These are phyloP conservation scores for Campylomormyrus numenius DNA, from an alignment of 2,113 vertebrate genomes.

Conservation along the genomic window DNA sequence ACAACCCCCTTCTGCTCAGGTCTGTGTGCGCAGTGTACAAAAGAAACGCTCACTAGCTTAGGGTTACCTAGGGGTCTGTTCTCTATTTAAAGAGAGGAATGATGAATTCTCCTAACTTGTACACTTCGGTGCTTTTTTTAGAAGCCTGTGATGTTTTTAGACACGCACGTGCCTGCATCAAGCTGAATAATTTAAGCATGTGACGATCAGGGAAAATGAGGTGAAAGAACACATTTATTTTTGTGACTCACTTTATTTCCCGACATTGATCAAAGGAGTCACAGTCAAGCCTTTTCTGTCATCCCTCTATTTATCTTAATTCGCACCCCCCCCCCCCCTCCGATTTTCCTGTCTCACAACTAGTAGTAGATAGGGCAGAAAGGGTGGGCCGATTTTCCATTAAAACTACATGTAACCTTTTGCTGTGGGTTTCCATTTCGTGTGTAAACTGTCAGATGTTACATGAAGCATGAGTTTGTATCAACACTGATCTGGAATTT, in stretches of 20 bases:
- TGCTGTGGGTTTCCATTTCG: neutral
- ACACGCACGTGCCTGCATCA: slow-evolving; percentile 39
- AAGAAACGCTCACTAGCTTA: neutral
- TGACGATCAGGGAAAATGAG: slow-evolving; percentile 29
- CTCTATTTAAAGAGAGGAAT: slow-evolving; percentile 15
- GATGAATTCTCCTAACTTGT: slow-evolving; percentile 52
- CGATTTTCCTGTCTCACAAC: neutral
- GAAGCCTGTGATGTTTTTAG: slow-evolving; percentile 50
- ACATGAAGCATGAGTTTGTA: neutral
- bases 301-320: neutral
- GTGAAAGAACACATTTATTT: slow-evolving; percentile 20
- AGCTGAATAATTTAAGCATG: slow-evolving; percentile 48
- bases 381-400: neutral
- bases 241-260: slow-evolving; percentile 18
- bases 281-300: neutral
- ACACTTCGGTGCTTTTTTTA: slow-evolving; percentile 49
- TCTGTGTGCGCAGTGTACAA: neutral
- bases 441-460: neutral
- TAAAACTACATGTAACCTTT: neutral
- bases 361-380: neutral
- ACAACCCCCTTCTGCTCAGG: neutral
- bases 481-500: neutral
- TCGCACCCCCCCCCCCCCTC: neutral
- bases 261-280: neutral
- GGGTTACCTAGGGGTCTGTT: neutral